Evolutionary conservation across 2,113 vertebrate genomes (phyloP), one percentile per base, ranked within the genome.

Genomic region (zebrafish (Danio rerio)): DNA sequence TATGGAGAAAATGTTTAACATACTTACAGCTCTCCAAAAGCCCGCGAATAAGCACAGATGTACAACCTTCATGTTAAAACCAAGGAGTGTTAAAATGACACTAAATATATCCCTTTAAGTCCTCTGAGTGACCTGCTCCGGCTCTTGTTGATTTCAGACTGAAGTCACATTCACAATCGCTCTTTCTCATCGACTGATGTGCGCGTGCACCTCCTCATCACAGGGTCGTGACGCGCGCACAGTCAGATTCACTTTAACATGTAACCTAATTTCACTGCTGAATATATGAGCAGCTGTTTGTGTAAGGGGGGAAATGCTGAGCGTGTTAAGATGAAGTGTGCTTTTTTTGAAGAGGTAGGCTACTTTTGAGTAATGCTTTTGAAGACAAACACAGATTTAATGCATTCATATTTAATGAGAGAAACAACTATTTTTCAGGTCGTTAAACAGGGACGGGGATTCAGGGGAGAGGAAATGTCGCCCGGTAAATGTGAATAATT

Each of bases 1-100:
- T 76, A 9, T 16, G 7, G 11, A 71, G 49, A 52, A 21, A 52
- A 71, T 52, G 18, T 49, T 6, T 69, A 69, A 9, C 3, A 52
- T 52, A 83, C 87, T 86, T 56, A 88, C 87, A 49, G 75, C 53
- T 80, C 70, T 74, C 79, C 77, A 88, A 45, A 88, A 80, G 81
- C 70, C 77, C 20, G 55, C 7, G 16, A 83, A 18, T 15, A 88
- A 70, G 71, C 85, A 86, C 13, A 88, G 58, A 76, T 61, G 71
- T 10, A 87, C n/a, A 15, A 15, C 11, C 13, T 31, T 63, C 78
- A 77, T 83, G 49, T 74, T 81, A 43, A 49, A 80, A 31, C 68
- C 71, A 78, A 50, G 42, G 49, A 52, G 49, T 31, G 12, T 70
- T 21, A 50, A 11, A 16, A 20, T 49, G n/a, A 52, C 21, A 20